Conservation (phyloP, 2,888 invertebrate genomes). For the Catocala nupta region DNA sequence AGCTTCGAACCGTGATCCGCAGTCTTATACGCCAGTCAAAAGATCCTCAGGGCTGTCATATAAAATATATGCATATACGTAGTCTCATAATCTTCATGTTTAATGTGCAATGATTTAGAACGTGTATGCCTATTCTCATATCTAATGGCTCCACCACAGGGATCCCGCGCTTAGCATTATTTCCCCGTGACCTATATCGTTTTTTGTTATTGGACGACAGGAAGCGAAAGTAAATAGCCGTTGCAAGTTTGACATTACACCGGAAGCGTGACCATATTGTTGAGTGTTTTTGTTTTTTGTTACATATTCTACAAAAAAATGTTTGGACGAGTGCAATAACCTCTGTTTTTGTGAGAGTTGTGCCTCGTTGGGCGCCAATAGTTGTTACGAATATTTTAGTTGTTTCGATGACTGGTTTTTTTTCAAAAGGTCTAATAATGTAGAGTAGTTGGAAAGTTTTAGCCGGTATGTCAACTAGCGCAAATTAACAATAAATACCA, state of each 20-base stretch:
- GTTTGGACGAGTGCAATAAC: conserved; percentile 1
- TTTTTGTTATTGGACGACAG: conserved; percentile 58
- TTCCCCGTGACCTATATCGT: conserved; percentile 48
- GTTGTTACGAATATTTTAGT: too few relatives aligned
- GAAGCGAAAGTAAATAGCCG: conserved; percentile 47
- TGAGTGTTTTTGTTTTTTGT: conserved; percentile 17
- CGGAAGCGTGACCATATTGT: conserved; percentile 21
- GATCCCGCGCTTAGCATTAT: conserved; percentile 57
- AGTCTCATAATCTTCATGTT: not conserved
- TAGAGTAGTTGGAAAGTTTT: too few relatives aligned
- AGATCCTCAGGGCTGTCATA: too few relatives aligned
- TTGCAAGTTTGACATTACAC: conserved; percentile 35
- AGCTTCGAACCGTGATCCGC: too few relatives aligned
- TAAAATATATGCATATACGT: too few relatives aligned
- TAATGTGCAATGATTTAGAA: conserved; percentile 2
- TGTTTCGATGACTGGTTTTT: too few relatives aligned
- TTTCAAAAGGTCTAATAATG: too few relatives aligned
- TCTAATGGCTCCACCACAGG: conserved; percentile 32
- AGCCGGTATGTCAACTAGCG: too few relatives aligned
- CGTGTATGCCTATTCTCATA: not conserved
- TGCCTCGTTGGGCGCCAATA: not conserved
- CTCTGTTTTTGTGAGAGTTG: not conserved
- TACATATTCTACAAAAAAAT: not conserved
- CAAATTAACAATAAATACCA: too few relatives aligned
- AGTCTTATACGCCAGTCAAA: too few relatives aligned